phyloP scores from a whole-genome alignment of 2,888 invertebrate genomes.

The Rhamphomyia laevipes region DNA sequence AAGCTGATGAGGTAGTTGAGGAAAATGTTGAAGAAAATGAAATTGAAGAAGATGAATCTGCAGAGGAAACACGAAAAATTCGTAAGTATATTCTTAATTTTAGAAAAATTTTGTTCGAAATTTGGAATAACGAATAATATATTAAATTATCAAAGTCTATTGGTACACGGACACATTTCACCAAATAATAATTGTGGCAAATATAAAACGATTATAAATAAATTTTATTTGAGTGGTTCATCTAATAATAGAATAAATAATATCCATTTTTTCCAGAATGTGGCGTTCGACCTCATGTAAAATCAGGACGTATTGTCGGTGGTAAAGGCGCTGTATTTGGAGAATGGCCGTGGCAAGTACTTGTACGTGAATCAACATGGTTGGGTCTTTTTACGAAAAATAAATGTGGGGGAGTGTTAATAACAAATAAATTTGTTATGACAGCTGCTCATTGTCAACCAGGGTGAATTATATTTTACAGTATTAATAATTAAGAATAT shows the following conservation, averaged over 20 bases:
- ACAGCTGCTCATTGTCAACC: conserved; percentile 94
- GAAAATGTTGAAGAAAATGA: conserved; percentile 29
- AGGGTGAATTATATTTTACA: conserved; percentile 44
- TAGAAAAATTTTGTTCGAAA: too few species aligned
- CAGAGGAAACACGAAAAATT: conserved; percentile 25
- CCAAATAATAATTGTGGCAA: too few species aligned
- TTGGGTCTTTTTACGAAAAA: conserved; percentile 87
- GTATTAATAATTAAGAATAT: background rate
- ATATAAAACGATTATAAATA: too few species aligned
- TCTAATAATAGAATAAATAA: too few species aligned
- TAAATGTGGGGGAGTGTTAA: conserved; percentile 90
- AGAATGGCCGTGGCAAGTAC: conserved; percentile 87
- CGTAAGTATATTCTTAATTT: conserved; percentile 29
- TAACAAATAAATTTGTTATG: conserved; percentile 73
- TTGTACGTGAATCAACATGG: conserved; percentile 87
- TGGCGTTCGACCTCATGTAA: conserved; percentile 70
- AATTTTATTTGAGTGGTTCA: too few species aligned
- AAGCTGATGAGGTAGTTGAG: conserved; percentile 29
- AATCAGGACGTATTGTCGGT: conserved; percentile 75
- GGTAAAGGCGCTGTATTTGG: conserved; percentile 79
- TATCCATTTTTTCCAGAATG: conserved; percentile 54
- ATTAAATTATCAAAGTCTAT: too few species aligned
- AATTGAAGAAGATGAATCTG: conserved; percentile 24
- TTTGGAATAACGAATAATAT: too few species aligned
- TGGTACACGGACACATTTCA: too few species aligned